Conservation (phyloP, 2,113 vertebrate genomes). For the Burhinus oedicnemus region DNA sequence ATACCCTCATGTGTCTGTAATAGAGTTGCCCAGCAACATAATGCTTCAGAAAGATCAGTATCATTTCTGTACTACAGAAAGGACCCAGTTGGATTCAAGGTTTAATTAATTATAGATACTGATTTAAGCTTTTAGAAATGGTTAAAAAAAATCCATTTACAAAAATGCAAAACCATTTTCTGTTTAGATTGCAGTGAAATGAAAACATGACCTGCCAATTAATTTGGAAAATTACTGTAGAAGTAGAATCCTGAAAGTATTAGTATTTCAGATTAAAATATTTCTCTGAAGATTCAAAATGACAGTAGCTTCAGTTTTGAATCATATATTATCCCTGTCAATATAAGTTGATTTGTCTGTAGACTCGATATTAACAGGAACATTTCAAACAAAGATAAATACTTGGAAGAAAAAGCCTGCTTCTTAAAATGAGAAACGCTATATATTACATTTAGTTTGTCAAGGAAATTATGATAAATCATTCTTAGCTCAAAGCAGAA, state of each 20-base stretch:
- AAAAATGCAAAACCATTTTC: not conserved
- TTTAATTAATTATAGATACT: not conserved
- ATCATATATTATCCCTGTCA: not conserved
- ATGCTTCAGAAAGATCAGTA: not conserved
- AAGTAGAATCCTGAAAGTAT: not conserved
- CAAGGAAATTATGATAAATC: slow-evolving; percentile 53
- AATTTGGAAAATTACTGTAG: not conserved
- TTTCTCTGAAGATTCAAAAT: slow-evolving; percentile 15
- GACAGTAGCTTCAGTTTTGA: slow-evolving; percentile 9
- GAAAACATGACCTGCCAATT: not conserved
- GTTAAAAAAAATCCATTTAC: not conserved
- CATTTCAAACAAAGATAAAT: slow-evolving; percentile 49
- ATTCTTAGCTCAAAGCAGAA: slow-evolving; percentile 22
- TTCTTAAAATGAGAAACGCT: slow-evolving; percentile 22
- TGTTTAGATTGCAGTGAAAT: not conserved
- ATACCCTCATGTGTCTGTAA: not conserved
- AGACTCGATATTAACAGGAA: not conserved
- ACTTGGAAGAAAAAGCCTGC: not conserved
- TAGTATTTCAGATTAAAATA: slow-evolving; percentile 39
- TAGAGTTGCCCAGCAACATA: not conserved
- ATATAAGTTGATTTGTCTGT: slow-evolving; percentile 10
- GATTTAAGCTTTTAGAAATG: not conserved
- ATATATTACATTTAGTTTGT: slow-evolving; percentile 19
- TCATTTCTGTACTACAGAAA: not conserved
- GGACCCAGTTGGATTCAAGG: not conserved